A percentile compares a stretch with the other conserved stretches of the same genome.
Conservation (phyloP, 2,797 vertebrate genomes). For the Hozukius guyotensis region DNA sequence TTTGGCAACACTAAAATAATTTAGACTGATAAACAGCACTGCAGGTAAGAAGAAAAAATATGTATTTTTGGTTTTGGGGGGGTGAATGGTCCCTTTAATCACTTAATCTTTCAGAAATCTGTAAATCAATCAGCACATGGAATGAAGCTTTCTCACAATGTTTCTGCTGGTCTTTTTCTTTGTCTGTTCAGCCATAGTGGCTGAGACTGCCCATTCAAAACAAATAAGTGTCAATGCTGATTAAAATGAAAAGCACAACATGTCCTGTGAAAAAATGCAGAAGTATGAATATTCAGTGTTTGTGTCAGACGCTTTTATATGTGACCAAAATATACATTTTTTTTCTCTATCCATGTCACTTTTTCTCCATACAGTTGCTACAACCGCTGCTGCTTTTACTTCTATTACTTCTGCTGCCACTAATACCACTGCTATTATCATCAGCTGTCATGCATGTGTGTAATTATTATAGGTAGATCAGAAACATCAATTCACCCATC, state of each 20-base stretch:
- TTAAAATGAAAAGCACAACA: neutral
- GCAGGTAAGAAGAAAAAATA: no score
- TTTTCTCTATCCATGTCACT: neutral
- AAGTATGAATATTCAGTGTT: neutral
- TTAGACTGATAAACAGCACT: neutral
- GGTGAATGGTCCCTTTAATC: neutral
- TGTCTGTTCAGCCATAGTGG: neutral
- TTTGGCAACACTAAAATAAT: neutral
- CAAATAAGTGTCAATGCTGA: neutral
- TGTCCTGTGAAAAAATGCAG: neutral
- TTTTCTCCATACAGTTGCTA: neutral
- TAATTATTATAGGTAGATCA: neutral
- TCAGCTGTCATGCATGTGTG: neutral
- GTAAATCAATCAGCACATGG: neutral
- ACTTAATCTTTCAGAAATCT: neutral
- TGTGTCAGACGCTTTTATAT: neutral
- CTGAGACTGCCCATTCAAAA: no score
- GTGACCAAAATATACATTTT: neutral
- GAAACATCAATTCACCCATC: neutral
- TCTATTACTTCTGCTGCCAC: neutral
- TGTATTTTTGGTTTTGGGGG: neutral
- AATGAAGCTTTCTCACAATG: neutral
- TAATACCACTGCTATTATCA: neutral
- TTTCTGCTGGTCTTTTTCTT: neutral
- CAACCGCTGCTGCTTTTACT: neutral